Percentiles rank a stretch among this genome's conserved stretches.
phyloP scores from a whole-genome alignment of 2,113 vertebrate genomes.

The Misgurnus anguillicaudatus region DNA sequence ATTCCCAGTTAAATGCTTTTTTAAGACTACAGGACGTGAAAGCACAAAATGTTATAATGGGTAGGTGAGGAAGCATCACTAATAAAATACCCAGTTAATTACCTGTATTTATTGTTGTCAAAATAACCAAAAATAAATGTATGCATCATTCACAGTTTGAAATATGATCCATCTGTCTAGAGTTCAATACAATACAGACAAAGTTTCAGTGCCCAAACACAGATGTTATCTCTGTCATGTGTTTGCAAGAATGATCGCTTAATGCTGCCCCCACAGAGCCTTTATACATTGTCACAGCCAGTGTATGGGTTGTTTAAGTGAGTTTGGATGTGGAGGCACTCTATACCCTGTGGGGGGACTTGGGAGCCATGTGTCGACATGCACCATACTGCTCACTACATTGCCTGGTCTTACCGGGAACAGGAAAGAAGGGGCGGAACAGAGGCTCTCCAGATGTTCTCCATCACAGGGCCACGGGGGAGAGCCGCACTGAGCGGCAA shows the following conservation, averaged over 20 bases:
- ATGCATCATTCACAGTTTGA: neutral
- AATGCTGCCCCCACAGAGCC: neutral
- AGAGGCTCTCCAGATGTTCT: slow-evolving; percentile 80
- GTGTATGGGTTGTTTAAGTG: slow-evolving; percentile 59
- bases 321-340: slow-evolving; percentile 66
- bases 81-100: neutral
- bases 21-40: neutral
- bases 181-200: too few relatives aligned
- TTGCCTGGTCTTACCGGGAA: slow-evolving; percentile 77
- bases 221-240: neutral
- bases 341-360: slow-evolving; percentile 69
- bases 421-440: slow-evolving; percentile 76
- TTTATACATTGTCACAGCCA: neutral
- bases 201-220: neutral
- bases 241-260: neutral
- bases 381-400: slow-evolving; percentile 76
- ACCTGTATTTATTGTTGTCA: neutral
- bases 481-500: slow-evolving; percentile 66
- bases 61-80: neutral
- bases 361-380: slow-evolving; percentile 76
- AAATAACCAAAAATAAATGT: neutral
- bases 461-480: slow-evolving; percentile 77
- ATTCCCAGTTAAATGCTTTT: slow-evolving; percentile 27
- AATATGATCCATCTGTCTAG: too few relatives aligned
- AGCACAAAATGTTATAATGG: too few relatives aligned